Percentiles rank a stretch among this genome's conserved stretches.
These are phyloP conservation scores for Cerceris rybyensis DNA, from an alignment of 2,888 invertebrate species.

Conservation along the genomic window DNA sequence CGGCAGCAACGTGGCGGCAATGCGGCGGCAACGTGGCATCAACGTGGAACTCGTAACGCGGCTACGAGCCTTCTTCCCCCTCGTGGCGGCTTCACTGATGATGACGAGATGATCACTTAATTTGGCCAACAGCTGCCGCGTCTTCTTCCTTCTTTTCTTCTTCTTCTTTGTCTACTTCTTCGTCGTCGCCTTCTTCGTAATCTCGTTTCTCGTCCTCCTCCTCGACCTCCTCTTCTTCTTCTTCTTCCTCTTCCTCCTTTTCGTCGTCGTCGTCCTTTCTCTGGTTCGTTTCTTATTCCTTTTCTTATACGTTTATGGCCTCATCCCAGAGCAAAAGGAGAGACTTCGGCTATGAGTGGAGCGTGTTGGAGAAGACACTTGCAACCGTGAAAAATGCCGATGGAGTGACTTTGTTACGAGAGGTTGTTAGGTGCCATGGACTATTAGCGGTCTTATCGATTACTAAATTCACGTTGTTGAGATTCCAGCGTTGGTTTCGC, in stretches of 20 bases:
- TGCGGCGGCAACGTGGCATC: slow-evolving; percentile 63
- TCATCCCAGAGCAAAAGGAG: slow-evolving; percentile 27
- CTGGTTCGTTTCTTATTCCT: not conserved
- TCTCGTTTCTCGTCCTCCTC: slow-evolving; percentile 51
- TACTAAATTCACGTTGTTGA: no score
- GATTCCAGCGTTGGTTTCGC: no score
- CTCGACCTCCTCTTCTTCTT: slow-evolving; percentile 54
- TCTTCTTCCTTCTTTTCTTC: slow-evolving; percentile 50
- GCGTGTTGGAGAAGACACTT: slow-evolving; percentile 29
- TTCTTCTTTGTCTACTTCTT: slow-evolving; percentile 50
- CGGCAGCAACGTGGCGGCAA: slow-evolving; percentile 59
- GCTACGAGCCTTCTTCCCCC: slow-evolving; percentile 52
- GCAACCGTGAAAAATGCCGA: slow-evolving; percentile 22
- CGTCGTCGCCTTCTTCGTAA: slow-evolving; percentile 30
- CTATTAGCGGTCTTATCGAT: not conserved
- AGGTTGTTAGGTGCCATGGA: not conserved
- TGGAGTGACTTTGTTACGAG: not conserved
- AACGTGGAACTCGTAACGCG: slow-evolving; percentile 45
- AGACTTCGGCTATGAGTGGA: slow-evolving; percentile 2
- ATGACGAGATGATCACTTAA: slow-evolving; percentile 82
- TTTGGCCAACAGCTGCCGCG: slow-evolving; percentile 82
- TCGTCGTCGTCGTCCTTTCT: slow-evolving; percentile 1
- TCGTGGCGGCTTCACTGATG: slow-evolving; percentile 79
- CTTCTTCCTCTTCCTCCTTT: slow-evolving; percentile 34
- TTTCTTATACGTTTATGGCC: slow-evolving; percentile 36